phyloP scores from a whole-genome alignment of 2,113 vertebrate genomes.

The Amphiprion ocellaris region DNA sequence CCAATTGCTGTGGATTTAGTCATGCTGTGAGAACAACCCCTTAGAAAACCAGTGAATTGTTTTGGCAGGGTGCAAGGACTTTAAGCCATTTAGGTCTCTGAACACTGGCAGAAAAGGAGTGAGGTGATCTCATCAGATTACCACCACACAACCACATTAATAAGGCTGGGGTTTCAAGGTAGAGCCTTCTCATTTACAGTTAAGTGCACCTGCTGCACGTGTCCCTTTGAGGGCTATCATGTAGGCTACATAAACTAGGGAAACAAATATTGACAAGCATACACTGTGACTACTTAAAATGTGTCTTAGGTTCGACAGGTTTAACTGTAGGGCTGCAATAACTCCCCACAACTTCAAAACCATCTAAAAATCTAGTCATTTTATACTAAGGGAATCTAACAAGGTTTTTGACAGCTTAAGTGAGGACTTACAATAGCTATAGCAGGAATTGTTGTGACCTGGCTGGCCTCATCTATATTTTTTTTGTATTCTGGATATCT shows the following conservation, averaged over 20 bases:
- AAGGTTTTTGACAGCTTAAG: not conserved
- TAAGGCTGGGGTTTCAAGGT: constrained; percentile 56
- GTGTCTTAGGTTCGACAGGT: not conserved
- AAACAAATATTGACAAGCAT: constrained; percentile 16
- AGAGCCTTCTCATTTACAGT: constrained; percentile 59
- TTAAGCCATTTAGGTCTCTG: constrained; percentile 70
- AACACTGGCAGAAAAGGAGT: constrained; percentile 47
- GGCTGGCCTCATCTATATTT: not conserved
- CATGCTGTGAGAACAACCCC: constrained; percentile 57
- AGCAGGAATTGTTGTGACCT: not conserved
- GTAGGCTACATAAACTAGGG: constrained; percentile 28
- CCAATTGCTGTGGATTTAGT: constrained; percentile 50
- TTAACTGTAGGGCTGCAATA: constrained; percentile 2
- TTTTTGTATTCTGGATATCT: not conserved
- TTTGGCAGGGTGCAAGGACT: constrained; percentile 59
- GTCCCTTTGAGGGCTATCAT: constrained; percentile 31
- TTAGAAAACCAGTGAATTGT: constrained; percentile 61
- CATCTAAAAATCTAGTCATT: not conserved
- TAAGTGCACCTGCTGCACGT: constrained; percentile 59
- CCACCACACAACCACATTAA: constrained; percentile 65
- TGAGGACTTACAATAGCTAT: not conserved
- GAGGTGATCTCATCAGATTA: constrained; percentile 73
- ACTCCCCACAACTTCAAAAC: not conserved
- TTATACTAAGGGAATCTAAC: not conserved
- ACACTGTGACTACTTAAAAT: not conserved